Evolutionary conservation across 2,888 invertebrate species (phyloP), one percentile per base, ranked within the genome.

Genomic region (Leptopterna dolabrata): DNA sequence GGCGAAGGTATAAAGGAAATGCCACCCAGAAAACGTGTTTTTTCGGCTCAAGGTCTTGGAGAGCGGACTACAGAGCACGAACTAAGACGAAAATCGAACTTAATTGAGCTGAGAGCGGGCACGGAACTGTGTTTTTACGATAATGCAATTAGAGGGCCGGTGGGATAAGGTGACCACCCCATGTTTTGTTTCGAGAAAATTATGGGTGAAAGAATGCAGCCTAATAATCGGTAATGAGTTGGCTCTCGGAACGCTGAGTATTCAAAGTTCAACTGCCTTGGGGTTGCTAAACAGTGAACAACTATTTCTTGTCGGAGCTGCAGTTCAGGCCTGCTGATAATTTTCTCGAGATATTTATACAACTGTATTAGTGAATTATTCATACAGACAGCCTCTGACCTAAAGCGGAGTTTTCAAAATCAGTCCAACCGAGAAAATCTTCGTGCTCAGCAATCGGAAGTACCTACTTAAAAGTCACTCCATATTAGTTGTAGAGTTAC

Each of bases 221-320:
- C 63, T 63, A 63, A 63, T 24, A 63, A 63, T 63, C 63, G 63
- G 63, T 63, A 63, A 63, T 63, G 27, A 63, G 63, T 63, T 63
- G 27, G 6, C 6, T 63, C 63, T n/a, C 19, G 63, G 19, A 63
- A 51, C 6, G 51, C n/a, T 0, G 51, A 51, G n/a, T n/a, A n/a
- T 14, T 16, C 16, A n/a, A n/a, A n/a, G n/a, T n/a, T n/a, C n/a
- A n/a, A 7, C 2, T 36, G 36, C 36, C 36, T 36, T 36, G 36
- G 7, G 36, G 7, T 36, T 7, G 7, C 36, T 36, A 36, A 36
- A 36, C 36, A 36, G 36, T n/a, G n/a, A n/a, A n/a, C n/a, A n/a
- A n/a, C n/a, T n/a, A n/a, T n/a, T n/a, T n/a, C n/a, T n/a, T n/a
- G n/a, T n/a, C n/a, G n/a, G n/a, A n/a, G n/a, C n/a, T n/a, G n/a